Evolutionary conservation across 2,113 vertebrate genomes (phyloP), one percentile per base, ranked within the genome.

Genomic region (Caranx ignobilis): DNA sequence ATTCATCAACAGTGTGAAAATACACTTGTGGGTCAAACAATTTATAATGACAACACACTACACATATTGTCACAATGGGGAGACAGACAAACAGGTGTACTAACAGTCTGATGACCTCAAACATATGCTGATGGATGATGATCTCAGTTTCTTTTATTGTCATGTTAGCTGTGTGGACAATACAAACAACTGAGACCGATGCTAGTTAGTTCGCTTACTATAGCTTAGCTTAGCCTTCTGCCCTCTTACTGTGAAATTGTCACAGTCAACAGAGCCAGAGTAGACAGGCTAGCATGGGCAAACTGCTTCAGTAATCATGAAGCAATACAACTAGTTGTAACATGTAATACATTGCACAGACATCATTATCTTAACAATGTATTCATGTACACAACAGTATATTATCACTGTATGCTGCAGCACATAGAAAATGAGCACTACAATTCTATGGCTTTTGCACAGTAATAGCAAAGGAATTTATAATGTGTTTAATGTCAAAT

Each of bases 71-170:
- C 12, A 34, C 65, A 59, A 18, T 41, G 2, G 7, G 39, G 16
- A n/a, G 32, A 71, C 13, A 62, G 48, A 70, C 37, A 60, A 26
- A 26, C 12, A 59, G 52, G 26, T 4, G 11, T 11, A 31, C 35
- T 62, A 50, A 74, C 68, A 65, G 56, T 48, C n/a, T 60, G 32
- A 48, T 19, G 34, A 21, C 4, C 18, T 19, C 2, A n/a, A 65
- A 50, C 34, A 39, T 32, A 15, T 35, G 34, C 10, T 1, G 21
- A 48, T 21, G 10, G 9, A 43, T 48, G 66, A 21, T 47, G 16
- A 74, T 75, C 88, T 89, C 88, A 90, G 88, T 77, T 86, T 87
- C 70, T 93, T 45, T 71, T 87, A 82, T 92, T 39, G 79, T 89
- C 82, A 3, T 50, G 87, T 93, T 92, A 91, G 61, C 6, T 16